These are phyloP conservation scores for Bombus affinis DNA, from an alignment of 1,140 invertebrate genomes.

Conservation along the genomic window DNA sequence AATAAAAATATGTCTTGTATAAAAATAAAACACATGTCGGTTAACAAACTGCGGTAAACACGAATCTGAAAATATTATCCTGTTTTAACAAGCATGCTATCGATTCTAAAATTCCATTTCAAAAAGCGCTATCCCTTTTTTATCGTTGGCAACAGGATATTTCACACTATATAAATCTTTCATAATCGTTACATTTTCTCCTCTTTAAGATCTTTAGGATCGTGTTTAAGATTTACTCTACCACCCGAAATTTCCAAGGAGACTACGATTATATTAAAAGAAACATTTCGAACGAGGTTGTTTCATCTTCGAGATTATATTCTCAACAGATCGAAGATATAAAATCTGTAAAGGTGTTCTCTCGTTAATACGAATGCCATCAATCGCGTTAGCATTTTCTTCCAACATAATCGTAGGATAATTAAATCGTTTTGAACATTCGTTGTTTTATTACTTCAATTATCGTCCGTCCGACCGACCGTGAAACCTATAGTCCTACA, in stretches of 20 bases:
- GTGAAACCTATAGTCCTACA: background rate
- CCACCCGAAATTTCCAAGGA: background rate
- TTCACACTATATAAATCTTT: background rate
- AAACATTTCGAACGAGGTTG: background rate
- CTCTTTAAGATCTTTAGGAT: background rate
- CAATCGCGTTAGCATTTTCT: background rate
- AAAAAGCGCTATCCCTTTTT: background rate
- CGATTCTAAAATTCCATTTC: background rate
- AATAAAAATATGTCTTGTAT: constrained; percentile 56
- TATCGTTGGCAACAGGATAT: background rate
- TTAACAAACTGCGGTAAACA: constrained; percentile 55
- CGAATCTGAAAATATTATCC: constrained; percentile 45
- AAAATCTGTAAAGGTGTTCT: background rate
- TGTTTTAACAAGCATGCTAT: background rate
- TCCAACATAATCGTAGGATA: background rate
- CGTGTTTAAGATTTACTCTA: background rate
- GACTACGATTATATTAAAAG: background rate
- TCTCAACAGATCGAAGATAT: background rate
- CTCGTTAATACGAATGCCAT: no score
- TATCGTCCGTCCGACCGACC: background rate
- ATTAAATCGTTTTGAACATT: background rate
- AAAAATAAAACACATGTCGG: constrained; percentile 39
- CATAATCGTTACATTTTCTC: background rate
- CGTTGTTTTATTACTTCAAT: background rate
- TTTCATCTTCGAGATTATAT: background rate